Conservation (phyloP, 2,888 invertebrate genomes). For the Eristalinus aeneus region DNA sequence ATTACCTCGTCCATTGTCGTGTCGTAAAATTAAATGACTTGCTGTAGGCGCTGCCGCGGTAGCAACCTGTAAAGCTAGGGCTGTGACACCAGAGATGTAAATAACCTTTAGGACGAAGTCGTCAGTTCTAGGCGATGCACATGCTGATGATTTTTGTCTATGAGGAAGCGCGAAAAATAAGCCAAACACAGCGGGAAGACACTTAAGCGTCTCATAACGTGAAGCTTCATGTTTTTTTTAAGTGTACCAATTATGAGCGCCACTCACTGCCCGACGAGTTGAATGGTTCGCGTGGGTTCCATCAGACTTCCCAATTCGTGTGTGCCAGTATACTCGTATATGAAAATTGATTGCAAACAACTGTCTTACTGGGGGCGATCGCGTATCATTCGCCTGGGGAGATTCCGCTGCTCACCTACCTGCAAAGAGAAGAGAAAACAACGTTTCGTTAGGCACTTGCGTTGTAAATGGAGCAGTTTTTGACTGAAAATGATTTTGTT, state of each 20-base stretch:
- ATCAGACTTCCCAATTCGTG: not conserved
- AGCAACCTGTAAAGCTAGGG: not conserved
- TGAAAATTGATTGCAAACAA: not conserved
- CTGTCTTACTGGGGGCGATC: not conserved
- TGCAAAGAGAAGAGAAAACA: not conserved
- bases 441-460: not conserved
- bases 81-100: conserved; percentile 24
- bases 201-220: conserved; percentile 20
- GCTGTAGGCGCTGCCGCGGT: not conserved
- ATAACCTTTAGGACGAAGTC: conserved; percentile 30
- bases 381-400: not conserved
- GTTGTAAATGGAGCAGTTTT: not conserved
- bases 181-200: conserved; percentile 24
- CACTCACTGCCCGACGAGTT: conserved; percentile 8
- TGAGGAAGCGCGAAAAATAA: conserved; percentile 15
- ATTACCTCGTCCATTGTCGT: conserved; percentile 5
- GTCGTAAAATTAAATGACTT: conserved; percentile 3
- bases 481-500: not conserved
- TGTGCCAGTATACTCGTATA: not conserved
- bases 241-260: not conserved
- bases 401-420: not conserved
- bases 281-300: not conserved
- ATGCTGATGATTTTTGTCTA: not conserved
- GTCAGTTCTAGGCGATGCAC: not conserved
- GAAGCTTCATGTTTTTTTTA: not conserved